These are phyloP conservation scores for Ammodytes marinus DNA, from an alignment of 2,113 vertebrate genomes.

Conservation along the genomic window DNA sequence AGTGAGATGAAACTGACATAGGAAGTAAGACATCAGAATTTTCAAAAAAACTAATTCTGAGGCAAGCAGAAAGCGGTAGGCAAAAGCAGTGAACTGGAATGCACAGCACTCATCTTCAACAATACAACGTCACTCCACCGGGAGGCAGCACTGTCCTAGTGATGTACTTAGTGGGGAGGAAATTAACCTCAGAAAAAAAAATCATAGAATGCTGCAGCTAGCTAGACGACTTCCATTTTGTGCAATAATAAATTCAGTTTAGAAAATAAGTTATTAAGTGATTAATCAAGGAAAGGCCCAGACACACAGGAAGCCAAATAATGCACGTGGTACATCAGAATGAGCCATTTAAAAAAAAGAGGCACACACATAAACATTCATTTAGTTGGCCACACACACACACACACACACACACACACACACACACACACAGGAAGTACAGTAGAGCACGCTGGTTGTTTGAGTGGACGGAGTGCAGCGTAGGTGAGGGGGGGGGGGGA, in stretches of 20 bases:
- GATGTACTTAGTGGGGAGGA: neutral
- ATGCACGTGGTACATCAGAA: conserved; percentile 5
- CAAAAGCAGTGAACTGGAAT: conserved; percentile 59
- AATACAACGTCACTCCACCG: conserved; percentile 45
- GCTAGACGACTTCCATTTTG: neutral
- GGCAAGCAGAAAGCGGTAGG: conserved; percentile 24
- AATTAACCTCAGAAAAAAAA: neutral
- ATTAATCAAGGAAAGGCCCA: neutral
- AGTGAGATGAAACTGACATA: neutral
- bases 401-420: conserved; percentile 53
- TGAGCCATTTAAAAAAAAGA: conserved; percentile 53
- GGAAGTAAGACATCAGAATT: conserved; percentile 1
- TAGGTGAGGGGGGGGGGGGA: neutral
- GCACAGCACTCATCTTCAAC: conserved; percentile 73
- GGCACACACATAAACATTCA: conserved; percentile 61
- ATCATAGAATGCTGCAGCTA: neutral
- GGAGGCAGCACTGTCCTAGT: conserved; percentile 48
- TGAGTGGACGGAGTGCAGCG: conserved; percentile 40
- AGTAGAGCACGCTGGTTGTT: conserved; percentile 53
- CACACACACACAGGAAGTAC: conserved; percentile 38
- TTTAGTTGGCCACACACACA: conserved; percentile 38
- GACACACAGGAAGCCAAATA: neutral
- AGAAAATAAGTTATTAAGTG: conserved; percentile 19
- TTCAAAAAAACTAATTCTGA: conserved; percentile 4
- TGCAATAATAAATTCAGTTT: conserved; percentile 16